These are phyloP conservation scores for Drosophila varians DNA, from an alignment of 1,140 invertebrate species.

Conservation along the genomic window DNA sequence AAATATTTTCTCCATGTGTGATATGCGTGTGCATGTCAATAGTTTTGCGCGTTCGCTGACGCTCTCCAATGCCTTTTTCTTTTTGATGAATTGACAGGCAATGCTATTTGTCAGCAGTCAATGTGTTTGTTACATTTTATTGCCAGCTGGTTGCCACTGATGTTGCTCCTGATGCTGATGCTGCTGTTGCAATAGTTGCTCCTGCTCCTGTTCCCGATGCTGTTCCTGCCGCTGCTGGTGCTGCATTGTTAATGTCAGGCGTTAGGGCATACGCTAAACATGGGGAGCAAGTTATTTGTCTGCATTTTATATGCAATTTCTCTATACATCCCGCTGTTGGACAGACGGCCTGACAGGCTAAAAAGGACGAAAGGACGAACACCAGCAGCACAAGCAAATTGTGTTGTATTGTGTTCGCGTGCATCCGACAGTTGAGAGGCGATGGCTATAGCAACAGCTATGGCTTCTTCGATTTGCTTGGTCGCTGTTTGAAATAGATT, in stretches of 20 bases:
- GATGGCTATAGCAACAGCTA: conserved; percentile 25
- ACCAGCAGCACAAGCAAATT: conserved; percentile 64
- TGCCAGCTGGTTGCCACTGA: conserved; percentile 63
- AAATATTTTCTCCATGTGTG: not conserved
- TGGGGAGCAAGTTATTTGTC: conserved; percentile 67
- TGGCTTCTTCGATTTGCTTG: conserved; percentile 66
- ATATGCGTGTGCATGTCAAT: conserved; percentile 67
- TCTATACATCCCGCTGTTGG: conserved; percentile 53
- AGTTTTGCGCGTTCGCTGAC: conserved; percentile 55
- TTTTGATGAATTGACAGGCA: conserved; percentile 83
- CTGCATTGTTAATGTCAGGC: conserved; percentile 74
- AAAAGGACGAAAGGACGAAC: conserved; percentile 25
- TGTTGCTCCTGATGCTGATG: conserved; percentile 19
- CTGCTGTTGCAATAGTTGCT: conserved; percentile 1
- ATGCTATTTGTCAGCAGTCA: conserved; percentile 83
- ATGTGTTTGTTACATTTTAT: conserved; percentile 83
- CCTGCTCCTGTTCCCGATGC: not conserved
- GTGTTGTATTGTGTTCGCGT: conserved; percentile 70
- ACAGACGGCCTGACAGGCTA: conserved; percentile 54
- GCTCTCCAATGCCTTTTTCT: conserved; percentile 43
- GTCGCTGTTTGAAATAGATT: conserved; percentile 69
- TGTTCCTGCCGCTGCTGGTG: conserved; percentile 11
- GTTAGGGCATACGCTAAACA: conserved; percentile 55
- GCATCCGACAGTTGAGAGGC: conserved; percentile 61
- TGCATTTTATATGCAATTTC: conserved; percentile 77